phyloP scores from a whole-genome alignment of 2,888 invertebrate species.

The Vannuccia rotundouncinata region DNA sequence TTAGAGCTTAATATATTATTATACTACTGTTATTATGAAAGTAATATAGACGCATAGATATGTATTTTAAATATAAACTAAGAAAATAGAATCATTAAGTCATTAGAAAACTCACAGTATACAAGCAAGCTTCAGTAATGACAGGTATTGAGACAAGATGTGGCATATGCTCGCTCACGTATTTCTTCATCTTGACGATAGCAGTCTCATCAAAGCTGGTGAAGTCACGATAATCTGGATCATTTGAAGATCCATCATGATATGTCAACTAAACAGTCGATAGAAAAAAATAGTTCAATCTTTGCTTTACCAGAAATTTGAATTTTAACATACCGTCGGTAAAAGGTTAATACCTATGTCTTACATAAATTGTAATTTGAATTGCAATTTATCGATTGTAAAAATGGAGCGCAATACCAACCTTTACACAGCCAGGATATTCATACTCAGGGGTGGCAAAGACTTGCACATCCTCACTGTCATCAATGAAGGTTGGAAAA shows the following conservation, averaged over 20 bases:
- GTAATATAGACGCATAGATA: no score
- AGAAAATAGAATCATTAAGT: no score
- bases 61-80: no score
- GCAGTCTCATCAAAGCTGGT: not conserved
- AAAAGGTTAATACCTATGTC: no score
- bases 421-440: not conserved
- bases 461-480: not conserved
- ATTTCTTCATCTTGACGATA: not conserved
- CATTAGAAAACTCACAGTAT: not conserved
- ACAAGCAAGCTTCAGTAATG: not conserved
- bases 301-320: no score
- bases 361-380: no score
- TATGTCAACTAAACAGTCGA: not conserved
- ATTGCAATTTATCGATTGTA: no score
- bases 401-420: no score
- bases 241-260: not conserved
- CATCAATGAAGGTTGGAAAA: not conserved
- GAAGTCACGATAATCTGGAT: not conserved
- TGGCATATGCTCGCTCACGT: not conserved
- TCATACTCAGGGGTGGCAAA: not conserved
- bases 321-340: no score
- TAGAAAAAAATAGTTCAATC: no score
- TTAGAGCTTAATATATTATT: no score
- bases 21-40: no score
- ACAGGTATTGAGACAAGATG: not conserved